A percentile compares a stretch with the other conserved stretches of the same genome.
Evolutionary conservation across 2,888 invertebrate genomes (phyloP).

Genomic region (Dilophus febrilis): DNA sequence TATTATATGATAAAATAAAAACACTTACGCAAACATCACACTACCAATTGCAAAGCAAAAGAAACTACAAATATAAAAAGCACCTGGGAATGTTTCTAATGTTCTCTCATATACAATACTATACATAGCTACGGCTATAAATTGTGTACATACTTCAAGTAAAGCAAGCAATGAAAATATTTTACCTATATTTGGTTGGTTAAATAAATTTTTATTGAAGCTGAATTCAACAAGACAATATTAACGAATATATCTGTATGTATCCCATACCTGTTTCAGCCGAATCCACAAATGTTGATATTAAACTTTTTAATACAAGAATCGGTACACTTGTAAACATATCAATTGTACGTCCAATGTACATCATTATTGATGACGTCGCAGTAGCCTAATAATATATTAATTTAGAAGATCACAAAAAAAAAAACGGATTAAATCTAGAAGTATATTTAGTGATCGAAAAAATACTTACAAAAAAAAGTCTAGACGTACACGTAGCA

Average conservation of each 20-base stretch:
- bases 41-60: slow-evolving; percentile 25
- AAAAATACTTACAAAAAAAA: slow-evolving; percentile 21
- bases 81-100: slow-evolving; percentile 25
- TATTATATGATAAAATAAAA: no score
- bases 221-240: no score
- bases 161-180: slow-evolving; percentile 24
- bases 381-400: slow-evolving; percentile 20
- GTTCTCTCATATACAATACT: slow-evolving; percentile 22
- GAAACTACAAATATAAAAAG: slow-evolving; percentile 26
- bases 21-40: slow-evolving; percentile 25
- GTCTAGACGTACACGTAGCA: slow-evolving; percentile 21
- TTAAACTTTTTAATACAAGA: slow-evolving; percentile 27
- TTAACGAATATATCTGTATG: no score
- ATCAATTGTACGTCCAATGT: slow-evolving; percentile 23
- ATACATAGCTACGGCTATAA: slow-evolving; percentile 26
- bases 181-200: slow-evolving; percentile 11
- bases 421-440: background rate
- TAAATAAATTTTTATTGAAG: no score
- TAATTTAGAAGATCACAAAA: background rate
- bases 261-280: slow-evolving; percentile 28
- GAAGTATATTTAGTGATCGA: background rate
- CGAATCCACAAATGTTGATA: slow-evolving; percentile 24
- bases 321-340: slow-evolving; percentile 25
- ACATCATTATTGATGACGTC: slow-evolving; percentile 19
- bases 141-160: slow-evolving; percentile 24